Evolutionary conservation across 2,113 vertebrate genomes (phyloP), one percentile per base, ranked within the genome.

Genomic region (Pangasianodon gigas): DNA sequence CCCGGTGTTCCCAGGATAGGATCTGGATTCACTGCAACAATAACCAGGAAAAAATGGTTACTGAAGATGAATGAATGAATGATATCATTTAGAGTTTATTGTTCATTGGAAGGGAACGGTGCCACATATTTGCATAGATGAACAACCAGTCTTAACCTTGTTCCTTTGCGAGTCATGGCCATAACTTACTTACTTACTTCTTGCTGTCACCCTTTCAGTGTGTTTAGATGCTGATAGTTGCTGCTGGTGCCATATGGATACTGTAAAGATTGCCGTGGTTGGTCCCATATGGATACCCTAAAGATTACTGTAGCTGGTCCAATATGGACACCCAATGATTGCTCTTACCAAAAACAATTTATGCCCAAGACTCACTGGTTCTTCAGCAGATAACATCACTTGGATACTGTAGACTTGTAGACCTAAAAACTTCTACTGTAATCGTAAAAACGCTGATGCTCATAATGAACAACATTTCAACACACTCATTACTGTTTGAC

Each of bases 101-200:
- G 86, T 79, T 79, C 24, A 13, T 13, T 48, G 52, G 37, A 62
- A 32, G 54, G 84, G 90, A 90, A 82, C 88, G 84, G 62, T 92
- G 87, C 92, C 81, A 87, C 84, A 92, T 89, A 69, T 69, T 32
- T 69, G 4, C 65, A 65, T 65, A 69, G n/a, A n/a, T 69, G 29
- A 67, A n/a, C 11, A 71, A 71, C 58, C 85, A 92, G 93, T 94
- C 86, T 91, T 93, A 91, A 92, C 90, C 90, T 92, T 75, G 16
- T 44, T 75, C 0, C 0, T 74, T 44, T 44, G 16, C 91, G 26
- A 82, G 74, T 89, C 67, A 86, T 84, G 71, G 77, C 87, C 86
- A 89, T 37, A 37, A 37, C 14, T 71, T 24, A 44, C 19, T 48
- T 44, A 26, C 75, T 9, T 24, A 44, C 19, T 75, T 75, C 2